Evolutionary conservation across 2,888 invertebrate species (phyloP).

Genomic region (Scaptomyza polygonia): DNA sequence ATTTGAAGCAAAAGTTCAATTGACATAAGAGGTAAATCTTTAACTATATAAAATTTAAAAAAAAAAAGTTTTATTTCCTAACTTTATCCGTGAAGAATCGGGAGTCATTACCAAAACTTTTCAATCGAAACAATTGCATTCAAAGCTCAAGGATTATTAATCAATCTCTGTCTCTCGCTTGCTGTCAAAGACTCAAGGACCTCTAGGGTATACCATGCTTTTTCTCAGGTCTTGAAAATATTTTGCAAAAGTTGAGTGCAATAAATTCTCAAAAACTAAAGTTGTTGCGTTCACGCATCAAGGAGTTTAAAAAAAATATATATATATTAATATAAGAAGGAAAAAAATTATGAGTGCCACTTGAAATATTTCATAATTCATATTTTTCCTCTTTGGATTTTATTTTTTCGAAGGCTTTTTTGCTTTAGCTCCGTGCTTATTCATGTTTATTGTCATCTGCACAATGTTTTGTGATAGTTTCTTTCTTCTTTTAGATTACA

Average conservation of each 20-base stretch:
- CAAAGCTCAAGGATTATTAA: constrained; percentile 31
- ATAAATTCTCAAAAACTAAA: constrained; percentile 44
- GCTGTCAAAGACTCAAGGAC: constrained; percentile 21
- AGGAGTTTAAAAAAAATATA: constrained; percentile 11
- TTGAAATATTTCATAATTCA: constrained; percentile 42
- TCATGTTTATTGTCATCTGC: constrained; percentile 60
- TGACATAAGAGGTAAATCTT: no score
- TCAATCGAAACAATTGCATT: constrained; percentile 18
- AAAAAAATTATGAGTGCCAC: constrained; percentile 63
- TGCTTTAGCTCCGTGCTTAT: constrained; percentile 7
- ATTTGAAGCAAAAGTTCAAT: no score
- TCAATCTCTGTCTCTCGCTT: constrained; percentile 4
- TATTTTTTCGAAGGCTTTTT: constrained; percentile 17
- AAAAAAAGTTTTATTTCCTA: no score
- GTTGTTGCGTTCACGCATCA: constrained; percentile 59
- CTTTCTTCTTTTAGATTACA: not conserved
- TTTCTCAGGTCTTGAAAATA: constrained; percentile 5
- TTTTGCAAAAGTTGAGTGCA: constrained; percentile 23
- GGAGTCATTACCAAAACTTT: no score
- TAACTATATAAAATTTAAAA: no score
- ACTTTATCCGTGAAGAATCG: no score
- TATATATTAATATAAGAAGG: not conserved
- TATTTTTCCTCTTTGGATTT: constrained; percentile 1
- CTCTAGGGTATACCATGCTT: constrained; percentile 10
- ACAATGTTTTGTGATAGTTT: constrained; percentile 34